phyloP scores from a whole-genome alignment of 2,113 vertebrate genomes.

The Psettodes erumei region DNA sequence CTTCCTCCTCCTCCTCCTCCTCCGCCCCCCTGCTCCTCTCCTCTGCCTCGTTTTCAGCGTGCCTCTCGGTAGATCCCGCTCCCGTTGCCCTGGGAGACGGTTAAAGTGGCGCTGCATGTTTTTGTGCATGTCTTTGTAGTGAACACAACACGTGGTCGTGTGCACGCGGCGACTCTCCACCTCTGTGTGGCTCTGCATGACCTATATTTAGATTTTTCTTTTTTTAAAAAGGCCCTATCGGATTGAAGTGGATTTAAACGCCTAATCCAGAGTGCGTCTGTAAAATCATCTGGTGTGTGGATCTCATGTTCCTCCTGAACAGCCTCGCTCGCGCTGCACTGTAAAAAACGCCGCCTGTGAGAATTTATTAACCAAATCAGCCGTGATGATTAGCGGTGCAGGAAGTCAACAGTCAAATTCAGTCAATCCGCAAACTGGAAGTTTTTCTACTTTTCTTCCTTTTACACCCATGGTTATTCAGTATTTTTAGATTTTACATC shows the following conservation, averaged over 20 bases:
- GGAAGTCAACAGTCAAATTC: too few species aligned
- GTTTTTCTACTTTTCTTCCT: background rate
- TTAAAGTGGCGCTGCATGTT: conserved; percentile 42
- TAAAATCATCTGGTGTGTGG: conserved; percentile 45
- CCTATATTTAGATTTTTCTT: conserved; percentile 71
- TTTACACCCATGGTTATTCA: background rate
- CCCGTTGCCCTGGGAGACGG: conserved; percentile 78
- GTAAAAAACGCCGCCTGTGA: conserved; percentile 7
- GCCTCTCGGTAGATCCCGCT: conserved; percentile 59
- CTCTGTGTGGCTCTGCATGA: conserved; percentile 52
- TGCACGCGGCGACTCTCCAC: conserved; percentile 22
- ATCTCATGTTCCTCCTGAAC: conserved; percentile 23
- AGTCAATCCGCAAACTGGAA: too few species aligned
- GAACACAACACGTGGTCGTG: conserved; percentile 23
- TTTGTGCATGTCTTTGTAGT: conserved; percentile 52
- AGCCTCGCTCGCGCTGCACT: conserved; percentile 1
- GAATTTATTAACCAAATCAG: background rate
- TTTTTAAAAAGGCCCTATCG: conserved; percentile 46
- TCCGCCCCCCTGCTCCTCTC: conserved; percentile 32
- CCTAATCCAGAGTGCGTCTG: conserved; percentile 62
- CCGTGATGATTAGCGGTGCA: background rate
- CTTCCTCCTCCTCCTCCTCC: conserved; percentile 15
- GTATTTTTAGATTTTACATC: background rate
- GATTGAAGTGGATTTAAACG: conserved; percentile 71
- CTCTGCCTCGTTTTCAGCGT: conserved; percentile 52